Conservation (phyloP, 2,797 vertebrate genomes). For the Gymnopithys bicolor region DNA sequence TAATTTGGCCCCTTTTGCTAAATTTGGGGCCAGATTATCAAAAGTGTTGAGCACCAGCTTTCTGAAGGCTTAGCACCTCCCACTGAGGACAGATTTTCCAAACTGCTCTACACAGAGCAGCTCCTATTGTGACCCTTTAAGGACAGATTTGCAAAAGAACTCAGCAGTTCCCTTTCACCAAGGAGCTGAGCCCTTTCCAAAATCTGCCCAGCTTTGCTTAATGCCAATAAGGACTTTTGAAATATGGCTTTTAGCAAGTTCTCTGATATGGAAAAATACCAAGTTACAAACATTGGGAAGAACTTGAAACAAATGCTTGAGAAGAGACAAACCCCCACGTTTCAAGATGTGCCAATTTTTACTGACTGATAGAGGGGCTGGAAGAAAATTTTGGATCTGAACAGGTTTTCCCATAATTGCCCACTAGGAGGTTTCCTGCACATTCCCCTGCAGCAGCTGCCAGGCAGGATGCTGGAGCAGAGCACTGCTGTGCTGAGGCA, state of each 20-base stretch:
- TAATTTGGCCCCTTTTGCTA: conserved; percentile 44
- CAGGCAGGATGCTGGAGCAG: conserved; percentile 43
- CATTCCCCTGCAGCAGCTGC: conserved; percentile 42
- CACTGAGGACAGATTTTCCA: conserved; percentile 17
- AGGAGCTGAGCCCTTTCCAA: conserved; percentile 3
- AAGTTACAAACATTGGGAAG: not conserved
- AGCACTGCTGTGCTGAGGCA: conserved; percentile 55
- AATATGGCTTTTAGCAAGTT: not conserved
- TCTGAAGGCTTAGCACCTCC: conserved; percentile 34
- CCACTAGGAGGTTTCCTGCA: conserved; percentile 51
- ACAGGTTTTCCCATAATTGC: conserved; percentile 50
- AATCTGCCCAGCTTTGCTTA: conserved; percentile 7
- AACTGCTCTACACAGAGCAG: not conserved
- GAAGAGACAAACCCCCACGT: not conserved
- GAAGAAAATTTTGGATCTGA: conserved; percentile 4
- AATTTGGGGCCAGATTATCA: conserved; percentile 22
- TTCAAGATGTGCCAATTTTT: conserved; percentile 30
- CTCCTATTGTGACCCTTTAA: conserved; percentile 47
- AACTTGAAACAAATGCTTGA: not conserved
- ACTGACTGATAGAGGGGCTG: not conserved
- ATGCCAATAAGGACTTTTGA: not conserved
- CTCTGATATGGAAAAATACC: not conserved
- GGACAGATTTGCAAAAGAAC: conserved; percentile 11
- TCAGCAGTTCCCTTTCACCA: conserved; percentile 6
- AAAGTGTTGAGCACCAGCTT: conserved; percentile 10